phyloP scores from a whole-genome alignment of 2,888 invertebrate genomes.

The Onthophagus sagittarius region DNA sequence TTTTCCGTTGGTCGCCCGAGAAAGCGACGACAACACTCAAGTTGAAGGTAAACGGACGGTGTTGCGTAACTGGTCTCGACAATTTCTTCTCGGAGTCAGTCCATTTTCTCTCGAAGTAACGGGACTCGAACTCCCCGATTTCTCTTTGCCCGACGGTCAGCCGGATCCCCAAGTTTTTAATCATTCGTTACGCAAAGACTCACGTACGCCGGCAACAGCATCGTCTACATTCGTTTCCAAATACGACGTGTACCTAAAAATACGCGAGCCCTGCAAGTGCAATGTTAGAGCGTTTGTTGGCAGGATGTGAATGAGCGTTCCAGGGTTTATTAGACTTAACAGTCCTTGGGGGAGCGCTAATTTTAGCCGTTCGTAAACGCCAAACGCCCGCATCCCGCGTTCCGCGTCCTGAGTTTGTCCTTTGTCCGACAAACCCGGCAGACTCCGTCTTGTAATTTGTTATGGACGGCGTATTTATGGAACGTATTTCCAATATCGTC shows the following conservation, averaged over 20 bases:
- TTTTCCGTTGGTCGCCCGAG: neutral
- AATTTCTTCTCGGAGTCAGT: neutral
- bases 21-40: neutral
- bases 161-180: neutral
- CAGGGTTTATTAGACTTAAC: conserved; percentile 33
- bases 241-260: conserved; percentile 10
- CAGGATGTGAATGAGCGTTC: conserved; percentile 30
- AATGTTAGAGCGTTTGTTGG: conserved; percentile 28
- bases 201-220: neutral
- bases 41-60: neutral
- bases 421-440: neutral
- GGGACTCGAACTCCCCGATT: neutral
- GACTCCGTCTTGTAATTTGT: neutral
- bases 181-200: neutral
- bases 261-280: conserved; percentile 27
- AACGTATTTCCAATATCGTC: neutral
- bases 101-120: neutral
- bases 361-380: neutral
- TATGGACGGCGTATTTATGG: neutral
- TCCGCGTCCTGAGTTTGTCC: neutral
- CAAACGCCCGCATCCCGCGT: neutral
- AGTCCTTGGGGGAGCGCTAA: conserved; percentile 27
- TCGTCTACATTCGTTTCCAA: neutral
- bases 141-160: neutral
- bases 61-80: neutral